Conservation (phyloP, 2,797 vertebrate genomes). For the Pterois miles region DNA sequence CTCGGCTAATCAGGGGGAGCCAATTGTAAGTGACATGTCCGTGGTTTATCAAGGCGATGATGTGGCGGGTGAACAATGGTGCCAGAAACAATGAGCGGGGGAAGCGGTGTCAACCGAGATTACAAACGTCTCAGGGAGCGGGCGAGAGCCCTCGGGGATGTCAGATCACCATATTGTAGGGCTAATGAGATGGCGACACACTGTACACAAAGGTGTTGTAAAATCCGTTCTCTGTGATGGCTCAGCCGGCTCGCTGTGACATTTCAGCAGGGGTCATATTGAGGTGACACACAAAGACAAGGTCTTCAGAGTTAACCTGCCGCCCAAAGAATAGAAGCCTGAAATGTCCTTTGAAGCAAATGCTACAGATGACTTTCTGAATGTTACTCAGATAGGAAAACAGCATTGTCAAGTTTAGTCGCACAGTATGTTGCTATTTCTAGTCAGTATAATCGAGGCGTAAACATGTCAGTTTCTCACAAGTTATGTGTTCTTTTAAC, state of each 20-base stretch:
- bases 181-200: constrained; percentile 73
- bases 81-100: constrained; percentile 67
- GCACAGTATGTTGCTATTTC: constrained; percentile 40
- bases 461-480: constrained; percentile 57
- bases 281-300: constrained; percentile 61
- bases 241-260: constrained; percentile 45
- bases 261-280: constrained; percentile 65
- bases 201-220: constrained; percentile 74
- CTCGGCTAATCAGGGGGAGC: constrained; percentile 68
- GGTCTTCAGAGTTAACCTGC: constrained; percentile 43
- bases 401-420: constrained; percentile 38
- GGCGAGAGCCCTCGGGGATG: constrained; percentile 55
- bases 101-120: constrained; percentile 69
- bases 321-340: constrained; percentile 15
- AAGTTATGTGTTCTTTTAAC: constrained; percentile 52
- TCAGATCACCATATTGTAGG: constrained; percentile 74
- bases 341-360: constrained; percentile 33
- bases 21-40: constrained; percentile 78
- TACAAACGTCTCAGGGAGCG: constrained; percentile 69
- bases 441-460: constrained; percentile 34
- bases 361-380: constrained; percentile 25
- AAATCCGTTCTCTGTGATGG: constrained; percentile 55
- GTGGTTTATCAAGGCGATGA: constrained; percentile 77
- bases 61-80: constrained; percentile 78
- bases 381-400: constrained; percentile 25